Conservation (phyloP, 2,888 invertebrate genomes). For the Toxonevra muliebris region DNA sequence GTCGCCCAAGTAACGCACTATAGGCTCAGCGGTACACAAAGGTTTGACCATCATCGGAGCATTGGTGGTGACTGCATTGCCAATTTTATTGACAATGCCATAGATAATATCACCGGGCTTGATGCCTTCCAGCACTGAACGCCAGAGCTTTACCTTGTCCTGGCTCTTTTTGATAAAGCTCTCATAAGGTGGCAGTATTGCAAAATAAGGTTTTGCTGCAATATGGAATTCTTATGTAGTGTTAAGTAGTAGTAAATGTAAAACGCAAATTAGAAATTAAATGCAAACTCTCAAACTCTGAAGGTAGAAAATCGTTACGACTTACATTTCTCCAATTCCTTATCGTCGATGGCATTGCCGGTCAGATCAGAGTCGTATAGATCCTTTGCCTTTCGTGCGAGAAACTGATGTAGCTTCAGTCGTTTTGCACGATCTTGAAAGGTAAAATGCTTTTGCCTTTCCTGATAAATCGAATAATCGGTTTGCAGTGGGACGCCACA, state of each 20-base stretch:
- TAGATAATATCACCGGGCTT: constrained; percentile 82
- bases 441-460: constrained; percentile 81
- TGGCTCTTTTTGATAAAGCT: constrained; percentile 76
- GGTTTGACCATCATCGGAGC: constrained; percentile 71
- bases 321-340: constrained; percentile 42
- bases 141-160: constrained; percentile 78
- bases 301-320: not conserved
- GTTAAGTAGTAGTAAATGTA: not conserved
- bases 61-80: constrained; percentile 74
- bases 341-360: constrained; percentile 27
- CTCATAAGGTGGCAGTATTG: constrained; percentile 83
- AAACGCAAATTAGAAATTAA: not conserved
- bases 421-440: constrained; percentile 87
- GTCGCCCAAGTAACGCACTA: constrained; percentile 83
- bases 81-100: constrained; percentile 80
- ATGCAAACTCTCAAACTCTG: not conserved
- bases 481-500: constrained; percentile 70
- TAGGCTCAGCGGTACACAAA: constrained; percentile 82
- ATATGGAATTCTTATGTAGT: not conserved
- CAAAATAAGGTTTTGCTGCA: constrained; percentile 42
- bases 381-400: constrained; percentile 83
- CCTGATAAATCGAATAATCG: constrained; percentile 80
- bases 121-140: constrained; percentile 78
- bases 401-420: constrained; percentile 85
- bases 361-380: constrained; percentile 72